Base-by-base conservation (phyloP, 2,113 vertebrate genomes). In the Probosciger aterrimus region DNA sequence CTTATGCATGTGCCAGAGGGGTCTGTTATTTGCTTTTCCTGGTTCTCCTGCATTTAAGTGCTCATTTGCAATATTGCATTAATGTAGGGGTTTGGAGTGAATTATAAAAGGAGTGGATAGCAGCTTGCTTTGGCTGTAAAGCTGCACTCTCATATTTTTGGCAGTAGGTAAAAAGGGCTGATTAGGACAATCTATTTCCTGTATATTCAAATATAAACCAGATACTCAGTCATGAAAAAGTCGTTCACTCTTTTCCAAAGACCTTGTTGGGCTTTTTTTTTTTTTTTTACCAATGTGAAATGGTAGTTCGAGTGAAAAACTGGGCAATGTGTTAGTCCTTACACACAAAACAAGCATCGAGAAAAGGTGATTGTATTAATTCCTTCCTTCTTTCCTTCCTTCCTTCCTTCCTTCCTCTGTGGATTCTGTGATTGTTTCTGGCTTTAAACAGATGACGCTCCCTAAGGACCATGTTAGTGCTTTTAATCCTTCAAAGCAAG, bases 111-210 rank as follows among this genome's bases (percentile, higher is more conserved):
- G 16, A 77, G 24, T 28, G 49, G 53, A 49, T 94, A 79, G 70
- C 88, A 90, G 59, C 80, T 95, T 95, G 68, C 87, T 75, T 97
- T 94, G 93, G 63, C 76, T 92, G 79, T 88, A 76, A 95, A 94
- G 27, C 50, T 88, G 60, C 37, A 25, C 37, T 33, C 37, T 81
- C 30, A 8, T 87, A 69, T 91, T 94, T 92, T 92, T 96, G 87
- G 87, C 90, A 86, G 64, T 65, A 84, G 50, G 73, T 86, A 75
- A 88, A 85, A 90, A 92, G 52, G 30, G 22, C 60, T 93, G 86
- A 84, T 95, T 68, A 90, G 86, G 52, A 86, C 20, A 88, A 94
- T 90, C 64, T 88, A 33, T 92, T 97, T 95, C 82, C 90, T 86
- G 65, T 86, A 86, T 86, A 71, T 81, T 81, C 76, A 95, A 88